Evolutionary conservation across 2,113 vertebrate genomes (phyloP).

Genomic region (Tenrec ecaudatus): DNA sequence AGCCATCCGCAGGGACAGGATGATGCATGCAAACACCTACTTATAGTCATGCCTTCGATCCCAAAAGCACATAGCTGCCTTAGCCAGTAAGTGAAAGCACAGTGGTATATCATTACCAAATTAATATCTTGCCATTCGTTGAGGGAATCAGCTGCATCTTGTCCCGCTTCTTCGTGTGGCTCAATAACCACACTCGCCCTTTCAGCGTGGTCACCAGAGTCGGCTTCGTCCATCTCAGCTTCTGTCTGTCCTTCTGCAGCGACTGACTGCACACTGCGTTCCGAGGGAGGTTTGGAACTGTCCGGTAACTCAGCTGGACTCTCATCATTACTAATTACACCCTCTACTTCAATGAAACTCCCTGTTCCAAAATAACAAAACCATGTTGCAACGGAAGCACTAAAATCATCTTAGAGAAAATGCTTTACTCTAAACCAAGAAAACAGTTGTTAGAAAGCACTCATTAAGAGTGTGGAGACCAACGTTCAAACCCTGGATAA

Average conservation of each 20-base stretch:
- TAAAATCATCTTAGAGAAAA: conserved; percentile 9
- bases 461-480: too few species aligned
- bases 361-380: conserved; percentile 77
- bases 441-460: too few species aligned
- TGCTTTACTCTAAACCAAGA: not conserved
- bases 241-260: not conserved
- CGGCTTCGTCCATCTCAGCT: not conserved
- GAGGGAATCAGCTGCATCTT: conserved; percentile 53
- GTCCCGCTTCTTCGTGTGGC: conserved; percentile 59
- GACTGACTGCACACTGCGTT: not conserved
- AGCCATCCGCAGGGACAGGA: not conserved
- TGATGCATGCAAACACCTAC: not conserved
- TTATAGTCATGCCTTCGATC: not conserved
- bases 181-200: not conserved
- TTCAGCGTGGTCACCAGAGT: conserved; percentile 5
- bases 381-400: not conserved
- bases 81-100: not conserved
- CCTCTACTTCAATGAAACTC: conserved; percentile 89
- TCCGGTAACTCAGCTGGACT: conserved; percentile 11
- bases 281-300: conserved; percentile 8
- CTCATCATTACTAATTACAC: conserved; percentile 66
- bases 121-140: conserved; percentile 93
- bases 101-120: conserved; percentile 85
- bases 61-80: not conserved
- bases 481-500: too few species aligned